These are phyloP conservation scores for Polyergus mexicanus DNA, from an alignment of 1,140 invertebrate species.

Conservation along the genomic window DNA sequence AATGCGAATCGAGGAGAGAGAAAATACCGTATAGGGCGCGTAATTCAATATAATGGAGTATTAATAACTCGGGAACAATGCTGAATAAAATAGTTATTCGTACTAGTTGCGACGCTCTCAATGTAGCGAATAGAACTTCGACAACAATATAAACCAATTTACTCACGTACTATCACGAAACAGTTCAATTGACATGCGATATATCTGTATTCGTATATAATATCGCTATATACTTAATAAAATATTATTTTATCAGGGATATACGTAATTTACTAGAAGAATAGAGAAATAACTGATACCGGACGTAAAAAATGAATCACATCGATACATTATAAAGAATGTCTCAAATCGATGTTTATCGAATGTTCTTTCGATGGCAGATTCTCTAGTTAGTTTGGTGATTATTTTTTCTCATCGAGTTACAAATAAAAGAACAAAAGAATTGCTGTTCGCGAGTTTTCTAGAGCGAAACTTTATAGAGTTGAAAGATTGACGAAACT, in stretches of 20 bases:
- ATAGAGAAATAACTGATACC: constrained; percentile 6
- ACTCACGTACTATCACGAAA: constrained; percentile 32
- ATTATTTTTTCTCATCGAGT: too few species aligned
- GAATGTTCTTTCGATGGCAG: too few species aligned
- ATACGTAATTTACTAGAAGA: constrained; percentile 1
- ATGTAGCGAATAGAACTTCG: constrained; percentile 20
- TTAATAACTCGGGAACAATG: constrained; percentile 40
- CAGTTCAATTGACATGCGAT: constrained; percentile 3
- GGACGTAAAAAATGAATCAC: background rate
- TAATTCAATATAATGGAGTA: constrained; percentile 31
- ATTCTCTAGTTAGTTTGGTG: too few species aligned
- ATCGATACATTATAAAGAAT: background rate
- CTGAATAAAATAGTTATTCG: constrained; percentile 13
- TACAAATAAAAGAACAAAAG: too few species aligned
- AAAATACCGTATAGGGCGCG: background rate
- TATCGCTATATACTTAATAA: constrained; percentile 30
- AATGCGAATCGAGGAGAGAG: background rate
- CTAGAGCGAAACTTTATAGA: too few species aligned
- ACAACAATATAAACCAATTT: constrained; percentile 51
- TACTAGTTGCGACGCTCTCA: background rate
- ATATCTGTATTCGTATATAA: constrained; percentile 17
- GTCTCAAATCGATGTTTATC: too few species aligned
- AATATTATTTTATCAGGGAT: constrained; percentile 11
- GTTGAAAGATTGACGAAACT: too few species aligned
- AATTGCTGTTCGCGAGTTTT: too few species aligned